phyloP scores from a whole-genome alignment of 2,113 vertebrate species.

The Upupa epops region DNA sequence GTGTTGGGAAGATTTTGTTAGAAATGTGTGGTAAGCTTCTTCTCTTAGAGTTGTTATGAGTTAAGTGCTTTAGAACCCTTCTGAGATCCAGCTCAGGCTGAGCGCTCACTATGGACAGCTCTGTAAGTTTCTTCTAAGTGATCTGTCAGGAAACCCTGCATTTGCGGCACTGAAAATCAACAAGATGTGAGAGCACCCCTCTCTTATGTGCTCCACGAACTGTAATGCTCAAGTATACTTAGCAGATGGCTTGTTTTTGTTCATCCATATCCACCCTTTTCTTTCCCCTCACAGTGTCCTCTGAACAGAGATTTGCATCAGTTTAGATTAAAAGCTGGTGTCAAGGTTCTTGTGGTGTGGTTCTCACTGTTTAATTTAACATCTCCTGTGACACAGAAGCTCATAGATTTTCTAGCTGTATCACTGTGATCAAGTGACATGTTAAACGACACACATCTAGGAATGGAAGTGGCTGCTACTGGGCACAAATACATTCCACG shows the following conservation, averaged over 20 bases:
- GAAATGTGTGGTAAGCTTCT: background rate
- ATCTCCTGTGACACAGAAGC: background rate
- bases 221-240: background rate
- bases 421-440: background rate
- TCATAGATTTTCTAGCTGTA: background rate
- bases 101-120: background rate
- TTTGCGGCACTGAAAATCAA: background rate
- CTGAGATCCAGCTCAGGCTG: background rate
- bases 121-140: background rate
- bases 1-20: background rate
- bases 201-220: background rate
- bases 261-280: background rate
- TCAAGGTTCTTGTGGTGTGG: background rate
- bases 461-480: constrained; percentile 19
- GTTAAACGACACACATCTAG: constrained; percentile 5
- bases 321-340: background rate
- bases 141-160: background rate
- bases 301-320: background rate
- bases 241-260: background rate
- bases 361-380: background rate
- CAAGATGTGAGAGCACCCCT: background rate
- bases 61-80: background rate
- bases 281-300: fast-evolving
- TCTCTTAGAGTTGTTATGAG: background rate
- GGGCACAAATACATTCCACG: constrained; percentile 46